Percentiles rank a stretch among this genome's conserved stretches.
Evolutionary conservation across 92 coral and sea anemone species (phyloP).

Genomic region (Porites lobata): DNA sequence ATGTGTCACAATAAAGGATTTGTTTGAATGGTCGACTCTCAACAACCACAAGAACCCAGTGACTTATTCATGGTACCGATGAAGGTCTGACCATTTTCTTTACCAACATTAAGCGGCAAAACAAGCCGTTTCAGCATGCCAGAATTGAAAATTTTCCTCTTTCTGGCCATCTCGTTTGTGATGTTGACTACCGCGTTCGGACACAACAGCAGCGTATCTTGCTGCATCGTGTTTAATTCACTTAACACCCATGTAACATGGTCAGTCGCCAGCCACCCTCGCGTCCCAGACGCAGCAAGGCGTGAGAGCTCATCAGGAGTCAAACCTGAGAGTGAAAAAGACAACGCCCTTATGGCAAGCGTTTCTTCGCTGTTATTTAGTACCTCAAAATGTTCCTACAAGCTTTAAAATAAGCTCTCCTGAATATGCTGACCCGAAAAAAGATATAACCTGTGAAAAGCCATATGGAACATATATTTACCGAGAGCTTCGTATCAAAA

Average conservation of each 20-base stretch:
- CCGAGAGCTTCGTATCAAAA: too few relatives aligned
- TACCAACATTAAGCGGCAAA: conserved; percentile 38
- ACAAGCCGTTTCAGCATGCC: conserved; percentile 34
- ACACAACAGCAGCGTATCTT: conserved; percentile 30
- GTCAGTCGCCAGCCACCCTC: conserved; percentile 59
- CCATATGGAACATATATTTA: too few relatives aligned
- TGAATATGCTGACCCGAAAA: too few relatives aligned
- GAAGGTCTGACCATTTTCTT: conserved; percentile 28
- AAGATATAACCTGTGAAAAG: too few relatives aligned
- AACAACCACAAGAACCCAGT: conserved; percentile 55
- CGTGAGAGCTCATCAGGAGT: conserved; percentile 51
- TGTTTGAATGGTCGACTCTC: conserved; percentile 45
- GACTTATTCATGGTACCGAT: conserved; percentile 23
- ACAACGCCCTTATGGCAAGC: too few relatives aligned
- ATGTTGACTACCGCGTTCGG: conserved; percentile 42
- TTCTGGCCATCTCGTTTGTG: conserved; percentile 41
- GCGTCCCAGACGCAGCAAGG: conserved; percentile 38
- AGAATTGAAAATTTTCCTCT: conserved; percentile 21
- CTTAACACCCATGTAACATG: conserved; percentile 47
- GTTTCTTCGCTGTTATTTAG: too few relatives aligned
- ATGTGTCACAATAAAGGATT: conserved; percentile 48
- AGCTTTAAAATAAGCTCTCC: too few relatives aligned
- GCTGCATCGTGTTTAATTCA: conserved; percentile 41
- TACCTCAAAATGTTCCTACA: too few relatives aligned
- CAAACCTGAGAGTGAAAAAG: conserved; percentile 24